These are phyloP conservation scores for Operophtera brumata DNA, from an alignment of 2,888 invertebrate genomes.

Conservation along the genomic window DNA sequence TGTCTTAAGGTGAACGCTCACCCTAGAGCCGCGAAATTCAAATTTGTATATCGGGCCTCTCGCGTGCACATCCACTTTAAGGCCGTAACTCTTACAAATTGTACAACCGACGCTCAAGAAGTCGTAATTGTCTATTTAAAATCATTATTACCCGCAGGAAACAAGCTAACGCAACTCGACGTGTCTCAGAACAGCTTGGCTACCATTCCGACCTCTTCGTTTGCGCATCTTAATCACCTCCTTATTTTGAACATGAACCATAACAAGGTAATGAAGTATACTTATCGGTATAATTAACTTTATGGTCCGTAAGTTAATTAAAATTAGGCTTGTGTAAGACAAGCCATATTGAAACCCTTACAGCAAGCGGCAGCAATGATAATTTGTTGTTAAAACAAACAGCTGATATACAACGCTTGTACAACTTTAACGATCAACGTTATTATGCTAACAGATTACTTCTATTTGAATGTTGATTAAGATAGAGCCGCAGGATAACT, in stretches of 20 bases:
- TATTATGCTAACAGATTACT: no score
- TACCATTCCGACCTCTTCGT: slow-evolving; percentile 89
- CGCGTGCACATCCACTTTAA: no score
- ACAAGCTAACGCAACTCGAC: slow-evolving; percentile 92
- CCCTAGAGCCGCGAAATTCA: no score
- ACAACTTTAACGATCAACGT: no score
- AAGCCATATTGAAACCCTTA: not conserved
- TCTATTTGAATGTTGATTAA: no score
- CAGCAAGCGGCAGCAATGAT: not conserved
- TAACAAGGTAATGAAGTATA: slow-evolving; percentile 78
- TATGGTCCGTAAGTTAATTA: not conserved
- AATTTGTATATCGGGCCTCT: no score
- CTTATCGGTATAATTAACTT: not conserved
- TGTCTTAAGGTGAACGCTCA: no score
- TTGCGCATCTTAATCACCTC: slow-evolving; percentile 89
- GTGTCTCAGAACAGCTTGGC: slow-evolving; percentile 92
- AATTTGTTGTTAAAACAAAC: no score
- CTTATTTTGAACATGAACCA: slow-evolving; percentile 94
- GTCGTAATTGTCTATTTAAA: not conserved
- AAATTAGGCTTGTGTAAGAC: not conserved
- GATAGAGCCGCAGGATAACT: no score
- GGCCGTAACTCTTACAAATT: no score
- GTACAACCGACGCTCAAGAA: no score
- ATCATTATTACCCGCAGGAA: slow-evolving; percentile 77
- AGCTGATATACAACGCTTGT: no score